phyloP scores from a whole-genome alignment of 2,888 invertebrate species.

The Darwinula stevensoni region DNA sequence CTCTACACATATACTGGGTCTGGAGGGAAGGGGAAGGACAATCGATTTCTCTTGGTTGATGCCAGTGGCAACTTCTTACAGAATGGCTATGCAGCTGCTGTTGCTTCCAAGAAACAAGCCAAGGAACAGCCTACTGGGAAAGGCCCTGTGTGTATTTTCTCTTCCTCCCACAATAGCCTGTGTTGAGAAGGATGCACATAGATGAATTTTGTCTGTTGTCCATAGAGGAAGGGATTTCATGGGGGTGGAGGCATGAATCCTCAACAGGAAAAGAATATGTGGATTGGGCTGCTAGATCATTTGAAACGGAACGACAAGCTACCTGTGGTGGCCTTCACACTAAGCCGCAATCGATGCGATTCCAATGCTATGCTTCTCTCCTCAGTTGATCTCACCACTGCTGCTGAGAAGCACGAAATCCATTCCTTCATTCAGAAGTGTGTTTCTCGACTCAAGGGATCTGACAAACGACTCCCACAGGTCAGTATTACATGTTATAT shows the following conservation, averaged over 20 bases:
- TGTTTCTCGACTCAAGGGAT: constrained; percentile 40
- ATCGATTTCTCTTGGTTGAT: constrained; percentile 43
- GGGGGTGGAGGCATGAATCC: too few relatives aligned
- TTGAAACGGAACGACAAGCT: constrained; percentile 48
- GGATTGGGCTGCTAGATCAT: constrained; percentile 52
- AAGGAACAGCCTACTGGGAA: constrained; percentile 14
- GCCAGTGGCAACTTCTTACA: constrained; percentile 37
- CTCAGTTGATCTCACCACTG: constrained; percentile 42
- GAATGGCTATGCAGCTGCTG: constrained; percentile 23
- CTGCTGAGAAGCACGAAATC: constrained; percentile 53
- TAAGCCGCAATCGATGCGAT: constrained; percentile 53
- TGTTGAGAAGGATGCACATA: too few relatives aligned
- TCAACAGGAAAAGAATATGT: too few relatives aligned
- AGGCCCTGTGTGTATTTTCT: too few relatives aligned
- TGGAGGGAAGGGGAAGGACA: constrained; percentile 31
- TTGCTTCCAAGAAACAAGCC: constrained; percentile 17
- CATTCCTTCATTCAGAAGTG: constrained; percentile 58
- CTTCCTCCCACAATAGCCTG: too few relatives aligned
- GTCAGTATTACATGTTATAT: too few relatives aligned
- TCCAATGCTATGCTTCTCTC: constrained; percentile 28
- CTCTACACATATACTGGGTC: constrained; percentile 39
- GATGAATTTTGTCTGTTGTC: too few relatives aligned
- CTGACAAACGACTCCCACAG: constrained; percentile 70
- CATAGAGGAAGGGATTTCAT: too few relatives aligned
- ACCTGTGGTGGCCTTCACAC: constrained; percentile 76